Percentiles rank a stretch among this genome's conserved stretches.
These are phyloP conservation scores for Myzus persicae DNA, from an alignment of 1,140 invertebrate genomes.

Conservation along the genomic window DNA sequence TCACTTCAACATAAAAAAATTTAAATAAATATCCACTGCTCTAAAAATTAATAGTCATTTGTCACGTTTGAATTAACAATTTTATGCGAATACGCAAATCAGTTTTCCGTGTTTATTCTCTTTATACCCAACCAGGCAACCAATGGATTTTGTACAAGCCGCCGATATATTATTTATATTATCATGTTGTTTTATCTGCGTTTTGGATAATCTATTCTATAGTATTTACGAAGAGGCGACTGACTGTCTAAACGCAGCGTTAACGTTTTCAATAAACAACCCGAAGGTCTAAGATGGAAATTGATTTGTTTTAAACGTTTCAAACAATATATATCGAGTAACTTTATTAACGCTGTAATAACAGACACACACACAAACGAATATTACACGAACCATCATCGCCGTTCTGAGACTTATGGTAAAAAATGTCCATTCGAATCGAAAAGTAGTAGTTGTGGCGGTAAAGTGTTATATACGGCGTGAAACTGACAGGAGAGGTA, in stretches of 20 bases:
- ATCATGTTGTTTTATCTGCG: neutral
- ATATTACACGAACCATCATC: neutral
- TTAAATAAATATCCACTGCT: neutral
- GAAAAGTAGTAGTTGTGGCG: neutral
- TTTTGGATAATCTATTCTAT: neutral
- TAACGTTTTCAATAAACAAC: neutral
- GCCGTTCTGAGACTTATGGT: neutral
- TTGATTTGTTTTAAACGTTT: neutral
- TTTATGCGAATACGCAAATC: neutral
- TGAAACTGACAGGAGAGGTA: neutral
- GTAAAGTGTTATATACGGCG: neutral
- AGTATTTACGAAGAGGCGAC: neutral
- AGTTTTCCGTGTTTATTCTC: neutral
- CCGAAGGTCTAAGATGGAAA: neutral
- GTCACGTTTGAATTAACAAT: constrained; percentile 10
- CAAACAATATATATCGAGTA: neutral
- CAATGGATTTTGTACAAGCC: neutral
- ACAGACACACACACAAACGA: neutral
- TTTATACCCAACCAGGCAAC: too few species aligned
- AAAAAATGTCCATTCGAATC: neutral
- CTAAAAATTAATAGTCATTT: constrained; percentile 3
- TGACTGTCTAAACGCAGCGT: neutral
- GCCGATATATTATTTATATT: neutral
- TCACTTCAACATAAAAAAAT: neutral
- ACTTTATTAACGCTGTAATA: neutral